phyloP scores from a whole-genome alignment of 2,797 vertebrate species.

The Merluccius polli region DNA sequence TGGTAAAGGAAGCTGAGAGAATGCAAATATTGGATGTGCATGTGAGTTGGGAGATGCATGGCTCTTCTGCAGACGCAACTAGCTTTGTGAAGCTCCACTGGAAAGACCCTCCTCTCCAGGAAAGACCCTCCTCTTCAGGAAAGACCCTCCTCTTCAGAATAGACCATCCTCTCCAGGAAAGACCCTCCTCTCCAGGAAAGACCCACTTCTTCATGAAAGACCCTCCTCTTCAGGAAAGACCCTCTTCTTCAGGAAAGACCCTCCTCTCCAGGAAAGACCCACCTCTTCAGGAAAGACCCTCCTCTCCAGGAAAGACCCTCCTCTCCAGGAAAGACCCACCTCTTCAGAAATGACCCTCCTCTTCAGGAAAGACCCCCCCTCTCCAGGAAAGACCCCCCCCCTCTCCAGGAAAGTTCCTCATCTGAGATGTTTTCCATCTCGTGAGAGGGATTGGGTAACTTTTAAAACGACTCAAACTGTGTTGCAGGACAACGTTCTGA shows the following conservation, averaged over 20 bases:
- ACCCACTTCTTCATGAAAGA: too few relatives aligned
- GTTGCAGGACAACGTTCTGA: background rate
- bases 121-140: background rate
- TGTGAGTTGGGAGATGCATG: conserved; percentile 24
- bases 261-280: too few relatives aligned
- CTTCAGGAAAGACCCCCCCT: background rate
- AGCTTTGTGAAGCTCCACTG: conserved; percentile 25
- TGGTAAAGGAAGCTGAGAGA: background rate
- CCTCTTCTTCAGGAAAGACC: background rate
- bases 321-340: too few relatives aligned
- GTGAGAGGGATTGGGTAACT: background rate
- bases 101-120: background rate
- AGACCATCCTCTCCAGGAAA: conserved; percentile 11
- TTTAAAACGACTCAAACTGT: background rate
- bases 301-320: conserved; percentile 3
- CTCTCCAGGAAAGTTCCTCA: background rate
- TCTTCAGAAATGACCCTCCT: background rate
- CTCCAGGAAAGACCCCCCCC: conserved; percentile 6
- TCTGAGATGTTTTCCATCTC: background rate
- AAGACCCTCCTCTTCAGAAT: background rate
- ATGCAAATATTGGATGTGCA: background rate
- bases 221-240: background rate
- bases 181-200: background rate
- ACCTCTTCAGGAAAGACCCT: background rate
- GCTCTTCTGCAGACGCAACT: conserved; percentile 43